Conservation (phyloP, 2,113 vertebrate species). For the Pyrgilauda ruficollis region DNA sequence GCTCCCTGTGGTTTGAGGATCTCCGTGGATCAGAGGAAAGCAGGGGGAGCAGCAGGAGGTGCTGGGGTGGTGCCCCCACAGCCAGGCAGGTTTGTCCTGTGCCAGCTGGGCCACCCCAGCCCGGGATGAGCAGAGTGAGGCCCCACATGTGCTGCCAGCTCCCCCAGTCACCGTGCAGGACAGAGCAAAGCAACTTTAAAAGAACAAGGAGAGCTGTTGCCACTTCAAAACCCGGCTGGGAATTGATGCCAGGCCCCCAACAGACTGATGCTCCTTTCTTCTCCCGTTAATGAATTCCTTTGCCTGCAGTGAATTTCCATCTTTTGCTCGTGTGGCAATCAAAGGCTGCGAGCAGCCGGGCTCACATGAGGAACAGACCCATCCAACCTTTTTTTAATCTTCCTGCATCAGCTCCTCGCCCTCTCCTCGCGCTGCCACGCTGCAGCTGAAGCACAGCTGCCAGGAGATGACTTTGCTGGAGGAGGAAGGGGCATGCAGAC, state of each 20-base stretch:
- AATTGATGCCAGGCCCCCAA: slow-evolving; percentile 53
- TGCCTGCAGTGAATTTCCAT: slow-evolving; percentile 52
- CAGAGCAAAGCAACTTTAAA: not conserved
- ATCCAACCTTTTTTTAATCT: slow-evolving; percentile 10
- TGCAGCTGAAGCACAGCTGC: slow-evolving; percentile 38
- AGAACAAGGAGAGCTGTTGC: not conserved
- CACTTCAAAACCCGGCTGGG: slow-evolving; percentile 10
- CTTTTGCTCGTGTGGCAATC: slow-evolving; percentile 21
- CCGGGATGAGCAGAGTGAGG: rapidly evolving
- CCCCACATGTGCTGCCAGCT: not conserved
- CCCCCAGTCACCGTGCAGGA: not conserved
- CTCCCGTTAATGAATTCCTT: slow-evolving; percentile 55
- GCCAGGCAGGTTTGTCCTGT: not conserved
- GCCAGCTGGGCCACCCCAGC: rapidly evolving
- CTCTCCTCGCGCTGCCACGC: not conserved
- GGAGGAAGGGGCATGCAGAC: not conserved
- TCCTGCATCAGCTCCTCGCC: not conserved
- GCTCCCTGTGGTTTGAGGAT: rapidly evolving
- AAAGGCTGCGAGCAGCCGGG: not conserved
- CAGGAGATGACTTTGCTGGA: not conserved
- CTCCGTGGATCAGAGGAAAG: rapidly evolving
- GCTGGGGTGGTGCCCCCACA: not conserved
- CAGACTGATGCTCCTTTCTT: slow-evolving; percentile 58
- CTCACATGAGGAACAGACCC: slow-evolving; percentile 20
- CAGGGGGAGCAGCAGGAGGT: not conserved